Evolutionary conservation across 1,140 invertebrate species (phyloP).

Genomic region (Drosophila elegans): DNA sequence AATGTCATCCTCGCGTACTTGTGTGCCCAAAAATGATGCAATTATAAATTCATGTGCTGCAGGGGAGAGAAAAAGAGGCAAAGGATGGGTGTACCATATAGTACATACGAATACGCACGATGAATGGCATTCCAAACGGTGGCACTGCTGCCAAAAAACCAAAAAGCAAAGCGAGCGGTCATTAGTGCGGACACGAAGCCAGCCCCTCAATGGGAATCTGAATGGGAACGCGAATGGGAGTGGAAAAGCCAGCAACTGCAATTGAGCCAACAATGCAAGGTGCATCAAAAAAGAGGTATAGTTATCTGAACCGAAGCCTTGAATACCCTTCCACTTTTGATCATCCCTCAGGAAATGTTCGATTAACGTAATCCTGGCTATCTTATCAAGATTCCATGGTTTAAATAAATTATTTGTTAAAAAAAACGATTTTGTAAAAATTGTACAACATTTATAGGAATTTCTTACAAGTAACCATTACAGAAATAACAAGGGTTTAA

Average conservation of each 20-base stretch:
- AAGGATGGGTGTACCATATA: background rate
- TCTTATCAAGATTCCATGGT: too few relatives aligned
- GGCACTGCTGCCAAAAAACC: constrained; percentile 58
- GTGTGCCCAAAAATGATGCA: constrained; percentile 64
- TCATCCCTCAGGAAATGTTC: too few relatives aligned
- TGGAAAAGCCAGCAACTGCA: constrained; percentile 17
- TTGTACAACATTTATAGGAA: too few relatives aligned
- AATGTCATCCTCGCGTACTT: constrained; percentile 41
- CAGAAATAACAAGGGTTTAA: too few relatives aligned
- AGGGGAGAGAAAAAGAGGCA: constrained; percentile 10
- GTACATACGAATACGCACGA: constrained; percentile 24
- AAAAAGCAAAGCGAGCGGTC: constrained; percentile 54
- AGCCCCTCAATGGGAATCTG: constrained; percentile 32
- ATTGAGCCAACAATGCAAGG: constrained; percentile 35
- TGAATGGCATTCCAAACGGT: constrained; percentile 54
- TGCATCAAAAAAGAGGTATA: background rate
- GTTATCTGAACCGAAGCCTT: background rate
- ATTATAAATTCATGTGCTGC: constrained; percentile 74
- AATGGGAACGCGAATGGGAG: constrained; percentile 3
- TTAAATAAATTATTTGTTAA: too few relatives aligned
- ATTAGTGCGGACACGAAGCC: constrained; percentile 55
- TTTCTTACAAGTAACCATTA: too few relatives aligned
- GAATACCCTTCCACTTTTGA: background rate
- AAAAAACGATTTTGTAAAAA: too few relatives aligned
- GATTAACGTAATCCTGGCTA: too few relatives aligned